A percentile compares a stretch with the other conserved stretches of the same genome.
Evolutionary conservation across 1,140 invertebrate genomes (phyloP).

Genomic region (Eriosoma lanigerum): DNA sequence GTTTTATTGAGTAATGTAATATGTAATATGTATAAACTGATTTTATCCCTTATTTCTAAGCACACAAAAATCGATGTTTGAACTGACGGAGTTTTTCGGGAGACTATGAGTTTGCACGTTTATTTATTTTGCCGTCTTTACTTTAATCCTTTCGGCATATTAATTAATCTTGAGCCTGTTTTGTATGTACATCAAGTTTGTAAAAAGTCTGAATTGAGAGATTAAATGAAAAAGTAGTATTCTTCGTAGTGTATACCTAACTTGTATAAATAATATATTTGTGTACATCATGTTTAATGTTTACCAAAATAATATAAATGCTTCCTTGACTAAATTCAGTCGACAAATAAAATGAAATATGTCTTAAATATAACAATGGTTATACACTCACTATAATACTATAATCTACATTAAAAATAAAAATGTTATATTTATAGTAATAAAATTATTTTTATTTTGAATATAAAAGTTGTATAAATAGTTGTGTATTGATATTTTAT

Average conservation of each 20-base stretch:
- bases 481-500: no score
- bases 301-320: neutral
- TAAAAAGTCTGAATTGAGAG: neutral
- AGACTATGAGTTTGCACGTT: neutral
- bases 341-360: neutral
- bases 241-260: neutral
- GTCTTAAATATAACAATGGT: no score
- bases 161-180: slow-evolving; percentile 20
- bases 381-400: no score
- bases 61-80: no score
- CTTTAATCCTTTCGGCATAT: slow-evolving; percentile 23
- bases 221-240: neutral
- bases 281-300: neutral
- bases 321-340: neutral
- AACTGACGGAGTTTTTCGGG: neutral
- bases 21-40: no score
- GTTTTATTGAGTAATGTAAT: no score
- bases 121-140: neutral
- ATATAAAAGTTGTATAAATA: no score
- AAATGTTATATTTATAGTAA: no score
- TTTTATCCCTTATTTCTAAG: no score
- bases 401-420: no score
- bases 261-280: neutral
- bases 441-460: no score
- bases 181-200: neutral